Conservation (phyloP, 2,113 vertebrate genomes). For the Microtus montanus region DNA sequence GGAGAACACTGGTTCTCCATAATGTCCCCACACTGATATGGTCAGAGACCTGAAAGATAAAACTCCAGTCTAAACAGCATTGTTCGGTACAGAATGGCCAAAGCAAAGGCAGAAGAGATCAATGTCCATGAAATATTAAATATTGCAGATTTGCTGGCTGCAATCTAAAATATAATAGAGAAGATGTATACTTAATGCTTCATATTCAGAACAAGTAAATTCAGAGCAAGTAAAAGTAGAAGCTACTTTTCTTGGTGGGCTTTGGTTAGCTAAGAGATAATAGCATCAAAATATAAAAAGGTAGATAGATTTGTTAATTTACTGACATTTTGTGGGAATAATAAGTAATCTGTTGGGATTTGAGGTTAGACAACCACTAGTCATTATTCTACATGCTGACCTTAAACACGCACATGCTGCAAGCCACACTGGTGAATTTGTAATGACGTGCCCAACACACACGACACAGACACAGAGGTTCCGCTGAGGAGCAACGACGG, state of each 20-base stretch:
- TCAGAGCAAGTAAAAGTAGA: neutral
- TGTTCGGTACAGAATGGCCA: neutral
- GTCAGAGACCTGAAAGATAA: constrained; percentile 25
- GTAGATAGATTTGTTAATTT: neutral
- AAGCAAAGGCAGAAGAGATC: constrained; percentile 51
- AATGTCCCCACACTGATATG: neutral
- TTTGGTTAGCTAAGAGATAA: constrained; percentile 27
- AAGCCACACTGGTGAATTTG: neutral
- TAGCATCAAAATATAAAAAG: constrained; percentile 19
- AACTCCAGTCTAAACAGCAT: constrained; percentile 12
- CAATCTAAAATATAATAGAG: constrained; percentile 31
- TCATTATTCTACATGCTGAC: neutral
- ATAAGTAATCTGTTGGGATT: neutral
- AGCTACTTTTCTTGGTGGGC: neutral
- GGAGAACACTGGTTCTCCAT: neutral
- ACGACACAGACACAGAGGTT: neutral
- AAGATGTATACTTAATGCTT: constrained; percentile 5
- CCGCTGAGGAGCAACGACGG: neutral
- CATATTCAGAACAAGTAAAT: constrained; percentile 27
- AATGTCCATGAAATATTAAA: constrained; percentile 67
- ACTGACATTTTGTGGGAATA: constrained; percentile 1
- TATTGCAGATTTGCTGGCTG: constrained; percentile 36
- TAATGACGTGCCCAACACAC: neutral
- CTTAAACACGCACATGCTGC: neutral
- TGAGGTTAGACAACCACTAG: neutral